Evolutionary conservation across 2,888 invertebrate genomes (phyloP).

Genomic region (Heteropelma amictum): DNA sequence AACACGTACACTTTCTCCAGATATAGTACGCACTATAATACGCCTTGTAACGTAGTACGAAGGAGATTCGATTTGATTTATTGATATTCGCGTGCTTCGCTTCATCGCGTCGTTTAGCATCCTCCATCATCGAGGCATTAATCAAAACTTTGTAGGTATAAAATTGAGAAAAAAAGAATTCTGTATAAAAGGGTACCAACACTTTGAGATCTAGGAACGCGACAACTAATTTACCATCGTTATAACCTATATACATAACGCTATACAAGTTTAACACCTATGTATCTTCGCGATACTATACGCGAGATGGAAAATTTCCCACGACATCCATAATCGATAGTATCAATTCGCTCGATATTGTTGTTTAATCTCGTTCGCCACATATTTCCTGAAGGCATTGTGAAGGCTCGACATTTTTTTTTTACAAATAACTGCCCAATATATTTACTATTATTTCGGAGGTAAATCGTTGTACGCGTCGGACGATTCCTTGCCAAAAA

Average conservation of each 20-base stretch:
- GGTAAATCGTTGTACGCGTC: no score
- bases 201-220: slow-evolving; percentile 10
- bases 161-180: neutral
- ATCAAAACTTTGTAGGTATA: slow-evolving; percentile 36
- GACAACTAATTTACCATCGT: slow-evolving; percentile 42
- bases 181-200: neutral
- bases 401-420: no score
- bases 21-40: no score
- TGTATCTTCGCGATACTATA: neutral
- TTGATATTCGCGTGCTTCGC: slow-evolving; percentile 47
- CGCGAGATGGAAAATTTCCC: no score
- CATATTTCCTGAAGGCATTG: no score
- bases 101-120: slow-evolving; percentile 50
- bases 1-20: slow-evolving; percentile 3
- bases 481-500: no score
- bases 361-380: no score
- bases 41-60: no score
- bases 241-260: neutral
- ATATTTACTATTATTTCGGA: no score
- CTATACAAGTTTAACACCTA: neutral
- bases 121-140: slow-evolving; percentile 50
- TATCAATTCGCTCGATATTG: no score
- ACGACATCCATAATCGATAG: no score
- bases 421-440: no score
- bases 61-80: slow-evolving; percentile 44